Evolutionary conservation across 2,888 invertebrate species (phyloP).

Genomic region (Scaptomyza parva): DNA sequence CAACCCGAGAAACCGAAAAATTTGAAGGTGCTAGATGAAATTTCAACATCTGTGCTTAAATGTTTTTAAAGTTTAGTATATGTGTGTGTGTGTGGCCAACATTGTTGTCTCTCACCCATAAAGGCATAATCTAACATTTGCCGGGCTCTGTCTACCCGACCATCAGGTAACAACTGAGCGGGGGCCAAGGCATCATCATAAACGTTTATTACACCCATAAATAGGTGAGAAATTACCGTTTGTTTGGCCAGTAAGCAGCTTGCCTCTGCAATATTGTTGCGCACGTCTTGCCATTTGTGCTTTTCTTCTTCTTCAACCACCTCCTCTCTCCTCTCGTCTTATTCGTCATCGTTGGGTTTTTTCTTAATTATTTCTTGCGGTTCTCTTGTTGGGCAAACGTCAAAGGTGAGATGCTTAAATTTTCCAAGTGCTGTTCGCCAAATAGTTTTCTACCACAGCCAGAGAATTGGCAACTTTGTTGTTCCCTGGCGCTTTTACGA

Average conservation of each 20-base stretch:
- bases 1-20: conserved; percentile 16
- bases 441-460: conserved; percentile 55
- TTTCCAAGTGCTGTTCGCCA: conserved; percentile 31
- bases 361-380: conserved; percentile 67
- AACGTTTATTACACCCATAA: conserved; percentile 79
- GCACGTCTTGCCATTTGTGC: conserved; percentile 43
- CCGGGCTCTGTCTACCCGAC: conserved; percentile 32
- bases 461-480: conserved; percentile 54
- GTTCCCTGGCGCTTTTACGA: conserved; percentile 14
- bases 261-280: conserved; percentile 73
- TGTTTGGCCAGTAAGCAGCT: conserved; percentile 65
- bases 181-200: conserved; percentile 68
- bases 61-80: conserved; percentile 55
- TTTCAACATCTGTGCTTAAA: conserved; percentile 26
- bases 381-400: conserved; percentile 18
- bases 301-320: conserved; percentile 10
- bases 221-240: conserved; percentile 78
- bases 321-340: no score
- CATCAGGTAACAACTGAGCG: conserved; percentile 24
- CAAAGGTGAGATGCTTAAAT: conserved; percentile 39
- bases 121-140: conserved; percentile 46
- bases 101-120: conserved; percentile 51
- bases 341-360: conserved; percentile 3
- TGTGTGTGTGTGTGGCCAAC: conserved; percentile 38
- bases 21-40: conserved; percentile 10